Evolutionary conservation across 2,113 vertebrate species (phyloP).

Genomic region (Pomatostomus ruficeps): DNA sequence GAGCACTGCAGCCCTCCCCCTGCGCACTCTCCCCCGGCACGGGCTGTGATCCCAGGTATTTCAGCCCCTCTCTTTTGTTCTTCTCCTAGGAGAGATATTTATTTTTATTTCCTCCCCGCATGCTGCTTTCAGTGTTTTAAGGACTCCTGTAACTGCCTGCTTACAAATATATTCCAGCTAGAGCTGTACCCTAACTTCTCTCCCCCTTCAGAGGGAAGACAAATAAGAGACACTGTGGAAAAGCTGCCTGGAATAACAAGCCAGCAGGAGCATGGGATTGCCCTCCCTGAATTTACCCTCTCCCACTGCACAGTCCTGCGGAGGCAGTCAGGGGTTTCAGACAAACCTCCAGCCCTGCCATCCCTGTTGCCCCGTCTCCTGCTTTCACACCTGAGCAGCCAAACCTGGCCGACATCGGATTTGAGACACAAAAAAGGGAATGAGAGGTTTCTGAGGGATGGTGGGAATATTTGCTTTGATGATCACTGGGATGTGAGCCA

Average conservation of each 20-base stretch:
- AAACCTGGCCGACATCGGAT: background rate
- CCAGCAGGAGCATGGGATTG: background rate
- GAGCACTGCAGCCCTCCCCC: constrained; percentile 1
- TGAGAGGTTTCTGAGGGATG: background rate
- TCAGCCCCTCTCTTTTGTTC: constrained; percentile 51
- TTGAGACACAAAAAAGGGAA: background rate
- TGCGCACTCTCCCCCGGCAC: background rate
- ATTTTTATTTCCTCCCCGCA: background rate
- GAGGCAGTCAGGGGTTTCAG: background rate
- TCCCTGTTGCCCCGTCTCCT: background rate
- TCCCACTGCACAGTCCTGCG: background rate
- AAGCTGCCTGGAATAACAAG: background rate
- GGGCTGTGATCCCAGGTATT: constrained; percentile 28
- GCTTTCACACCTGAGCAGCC: background rate
- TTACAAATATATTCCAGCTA: background rate
- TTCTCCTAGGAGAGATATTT: background rate
- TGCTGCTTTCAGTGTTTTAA: background rate
- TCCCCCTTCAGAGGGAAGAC: background rate
- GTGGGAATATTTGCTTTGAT: background rate
- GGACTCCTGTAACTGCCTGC: background rate
- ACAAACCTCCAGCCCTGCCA: background rate
- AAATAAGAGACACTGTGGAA: background rate
- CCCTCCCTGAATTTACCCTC: background rate
- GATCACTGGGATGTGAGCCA: background rate
- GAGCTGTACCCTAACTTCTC: background rate